Percentiles rank a stretch among this genome's conserved stretches.
Conservation (phyloP, 2,797 vertebrate genomes). For the Moxostoma hubbsi region DNA sequence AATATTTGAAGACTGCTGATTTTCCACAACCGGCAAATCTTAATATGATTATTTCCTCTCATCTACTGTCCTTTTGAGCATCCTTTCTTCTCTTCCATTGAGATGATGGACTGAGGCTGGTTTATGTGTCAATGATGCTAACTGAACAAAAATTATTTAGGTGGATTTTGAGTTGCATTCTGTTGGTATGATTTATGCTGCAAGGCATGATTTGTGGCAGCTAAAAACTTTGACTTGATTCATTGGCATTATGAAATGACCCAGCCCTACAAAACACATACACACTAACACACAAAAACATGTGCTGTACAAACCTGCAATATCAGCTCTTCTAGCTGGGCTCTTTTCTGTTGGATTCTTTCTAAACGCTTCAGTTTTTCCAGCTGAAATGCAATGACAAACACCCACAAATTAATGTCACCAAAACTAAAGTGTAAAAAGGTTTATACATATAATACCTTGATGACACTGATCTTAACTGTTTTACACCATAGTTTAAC, state of each 20-base stretch:
- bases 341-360: constrained; percentile 85
- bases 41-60: neutral
- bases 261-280: neutral
- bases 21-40: neutral
- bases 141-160: neutral
- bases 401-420: neutral
- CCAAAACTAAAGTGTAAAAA: neutral
- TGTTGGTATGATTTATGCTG: neutral
- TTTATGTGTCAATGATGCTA: neutral
- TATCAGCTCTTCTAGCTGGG: constrained; percentile 85
- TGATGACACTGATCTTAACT: neutral
- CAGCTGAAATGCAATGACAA: constrained; percentile 71
- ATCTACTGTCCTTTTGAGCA: neutral
- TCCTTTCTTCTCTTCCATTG: neutral
- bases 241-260: too few relatives aligned
- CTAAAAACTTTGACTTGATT: too few relatives aligned
- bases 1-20: constrained; percentile 15
- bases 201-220: too few relatives aligned
- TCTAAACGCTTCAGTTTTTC: constrained; percentile 88
- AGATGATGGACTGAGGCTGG: neutral
- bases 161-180: too few relatives aligned
- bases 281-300: neutral
- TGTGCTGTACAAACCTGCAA: constrained; percentile 78
- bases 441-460: neutral
- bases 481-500: neutral